Evolutionary conservation across 2,888 invertebrate species (phyloP), one percentile per base, ranked within the genome.

Genomic region (Silvanus unidentatus): DNA sequence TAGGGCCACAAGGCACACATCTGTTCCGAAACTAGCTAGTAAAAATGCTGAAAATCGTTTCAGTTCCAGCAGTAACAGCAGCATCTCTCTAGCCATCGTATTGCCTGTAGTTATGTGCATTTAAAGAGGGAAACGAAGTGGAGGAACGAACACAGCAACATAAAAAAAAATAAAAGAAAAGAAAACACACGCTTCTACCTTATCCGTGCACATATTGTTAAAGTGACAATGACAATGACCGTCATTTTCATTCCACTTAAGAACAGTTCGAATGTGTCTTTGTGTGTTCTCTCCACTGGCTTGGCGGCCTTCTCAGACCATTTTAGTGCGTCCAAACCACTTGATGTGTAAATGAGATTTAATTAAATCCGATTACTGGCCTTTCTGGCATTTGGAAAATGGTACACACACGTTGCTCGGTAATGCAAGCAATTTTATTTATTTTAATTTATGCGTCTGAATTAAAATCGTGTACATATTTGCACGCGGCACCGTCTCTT

Each of bases 11-110:
- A n/a, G n/a, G n/a, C n/a, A n/a, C n/a, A n/a, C n/a, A n/a, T n/a
- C n/a, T n/a, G n/a, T n/a, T n/a, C n/a, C n/a, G n/a, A n/a, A n/a
- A n/a, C n/a, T n/a, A n/a, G n/a, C n/a, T n/a, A n/a, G n/a, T n/a
- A n/a, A n/a, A n/a, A n/a, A n/a, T n/a, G 62, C 62, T 58, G 54
- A 45, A 59, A 59, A 56, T 49, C 57, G 57, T 63, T 62, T 65
- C 64, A 63, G 63, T 63, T 63, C 52, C 48, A 49, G 43, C 43
- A n/a, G n/a, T n/a, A n/a, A n/a, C n/a, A n/a, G n/a, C n/a, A n/a
- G n/a, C n/a, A n/a, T 14, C 28, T 40, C 30, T 40, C n/a, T 10
- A n/a, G 4, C 10, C 30, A 6, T 2, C 28, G 13, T 40, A n/a
- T n/a, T n/a, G n/a, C n/a, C n/a, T n/a, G n/a, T n/a, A n/a, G n/a